Base-by-base conservation (phyloP, 2,797 vertebrate species). In the Diplodus sargus region DNA sequence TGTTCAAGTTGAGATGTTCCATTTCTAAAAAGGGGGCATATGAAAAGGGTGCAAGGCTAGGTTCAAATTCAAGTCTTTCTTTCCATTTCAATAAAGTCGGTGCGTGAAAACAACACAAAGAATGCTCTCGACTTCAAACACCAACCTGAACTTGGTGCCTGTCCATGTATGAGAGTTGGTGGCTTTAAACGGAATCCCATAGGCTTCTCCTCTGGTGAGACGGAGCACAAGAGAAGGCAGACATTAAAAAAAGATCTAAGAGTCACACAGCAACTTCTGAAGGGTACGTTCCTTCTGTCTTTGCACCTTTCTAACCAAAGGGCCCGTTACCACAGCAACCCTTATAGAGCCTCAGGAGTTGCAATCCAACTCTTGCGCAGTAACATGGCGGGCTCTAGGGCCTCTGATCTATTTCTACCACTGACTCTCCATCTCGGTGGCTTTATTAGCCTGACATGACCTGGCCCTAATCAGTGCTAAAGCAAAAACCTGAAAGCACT, bases 111-210 rank as follows among this genome's bases (percentile, higher is more conserved):
- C 51, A 18, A 42, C 23, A 62, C 3, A 16, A 60, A 43, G 11
- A 62, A 59, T 9, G 5, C 43, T 58, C 73, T 72, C 28, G 11
- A 25, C 49, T 48, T 42, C 14, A 70, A 78, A 75, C 49, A 89
- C 85, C 53, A 49, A 99, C 98, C 98, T 95, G 98, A 97, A 82
- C 98, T 99, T 14, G 98, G 98, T 13, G 98, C 98, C 88, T 99
- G 98, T 73, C 98, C 98, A 30, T 99, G 98, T 91, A 99, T 99
- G 75, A 99, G 95, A 47, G 96, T 99, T 0, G 98, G 98, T 1
- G 98, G 98, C 91, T 99, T 99, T 93, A 99, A 95, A 81, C 98
- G 96, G 93, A 99, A 99, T 58, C 97, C 97, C 49, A 97, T 94
- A 64, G 97, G 97, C 92, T 99, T 99, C 75, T 99, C 98, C 91